Percentiles rank a stretch among this genome's conserved stretches.
These are phyloP conservation scores for Leucopsar rothschildi DNA, from an alignment of 2,113 vertebrate species.

Conservation along the genomic window DNA sequence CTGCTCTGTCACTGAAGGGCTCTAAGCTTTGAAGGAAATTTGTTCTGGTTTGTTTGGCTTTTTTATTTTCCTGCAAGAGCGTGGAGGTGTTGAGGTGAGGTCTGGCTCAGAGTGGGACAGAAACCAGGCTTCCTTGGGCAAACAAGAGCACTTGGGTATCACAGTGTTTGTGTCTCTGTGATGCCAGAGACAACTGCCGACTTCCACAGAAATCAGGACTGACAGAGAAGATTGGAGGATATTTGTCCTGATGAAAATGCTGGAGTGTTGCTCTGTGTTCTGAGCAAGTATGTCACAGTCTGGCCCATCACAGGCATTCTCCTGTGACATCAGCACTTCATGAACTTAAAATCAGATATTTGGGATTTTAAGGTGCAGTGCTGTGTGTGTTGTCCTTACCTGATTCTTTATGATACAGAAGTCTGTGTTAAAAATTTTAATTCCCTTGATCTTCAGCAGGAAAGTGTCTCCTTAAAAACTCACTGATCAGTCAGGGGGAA, in stretches of 20 bases:
- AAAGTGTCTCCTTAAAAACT: neutral
- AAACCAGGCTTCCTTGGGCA: neutral
- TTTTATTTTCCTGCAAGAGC: neutral
- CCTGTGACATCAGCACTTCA: rapidly evolving
- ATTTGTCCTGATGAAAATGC: neutral
- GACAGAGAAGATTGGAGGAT: rapidly evolving
- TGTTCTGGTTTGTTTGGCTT: neutral
- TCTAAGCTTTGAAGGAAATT: neutral
- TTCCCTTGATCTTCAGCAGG: neutral
- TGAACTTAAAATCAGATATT: neutral
- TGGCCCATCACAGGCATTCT: neutral
- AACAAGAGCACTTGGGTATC: neutral
- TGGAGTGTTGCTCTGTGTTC: neutral
- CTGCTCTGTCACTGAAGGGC: neutral
- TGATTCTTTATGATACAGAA: neutral
- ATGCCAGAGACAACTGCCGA: neutral
- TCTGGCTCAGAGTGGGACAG: neutral
- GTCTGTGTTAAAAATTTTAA: neutral
- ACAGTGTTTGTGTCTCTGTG: neutral
- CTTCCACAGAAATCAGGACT: neutral
- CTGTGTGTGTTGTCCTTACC: neutral
- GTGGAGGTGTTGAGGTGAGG: neutral
- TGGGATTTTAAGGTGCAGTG: neutral
- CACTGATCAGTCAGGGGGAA: neutral
- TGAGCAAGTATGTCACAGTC: neutral